Evolutionary conservation across 2,888 invertebrate genomes (phyloP).

Genomic region (Oligia strigilis): DNA sequence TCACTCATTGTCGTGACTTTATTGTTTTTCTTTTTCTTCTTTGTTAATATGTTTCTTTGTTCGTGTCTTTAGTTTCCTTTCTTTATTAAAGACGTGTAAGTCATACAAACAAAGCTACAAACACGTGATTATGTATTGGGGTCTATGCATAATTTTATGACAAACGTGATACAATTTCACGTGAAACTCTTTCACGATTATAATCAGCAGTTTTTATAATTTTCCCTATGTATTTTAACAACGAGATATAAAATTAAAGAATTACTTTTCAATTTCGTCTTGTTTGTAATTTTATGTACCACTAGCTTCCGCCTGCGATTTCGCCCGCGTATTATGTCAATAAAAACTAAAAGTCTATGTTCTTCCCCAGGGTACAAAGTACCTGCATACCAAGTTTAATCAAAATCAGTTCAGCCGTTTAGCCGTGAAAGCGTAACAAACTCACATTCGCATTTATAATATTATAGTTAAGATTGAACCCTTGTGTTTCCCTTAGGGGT

Average conservation of each 20-base stretch:
- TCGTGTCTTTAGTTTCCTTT: background rate
- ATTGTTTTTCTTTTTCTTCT: constrained; percentile 30
- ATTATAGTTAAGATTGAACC: background rate
- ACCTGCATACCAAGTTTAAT: background rate
- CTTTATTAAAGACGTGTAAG: background rate
- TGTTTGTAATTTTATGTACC: too few species aligned
- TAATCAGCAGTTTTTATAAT: background rate
- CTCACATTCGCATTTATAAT: background rate
- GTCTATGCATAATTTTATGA: background rate
- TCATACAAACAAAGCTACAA: too few species aligned
- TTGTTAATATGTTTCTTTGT: constrained; percentile 31
- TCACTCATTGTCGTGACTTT: constrained; percentile 20
- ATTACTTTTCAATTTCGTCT: background rate
- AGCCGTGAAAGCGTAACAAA: background rate
- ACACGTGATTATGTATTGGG: background rate
- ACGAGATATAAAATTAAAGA: background rate
- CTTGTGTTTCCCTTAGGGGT: background rate
- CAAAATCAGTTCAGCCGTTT: background rate
- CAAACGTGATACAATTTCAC: background rate
- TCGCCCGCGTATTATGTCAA: too few species aligned
- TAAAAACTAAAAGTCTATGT: too few species aligned
- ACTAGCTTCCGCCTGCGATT: too few species aligned
- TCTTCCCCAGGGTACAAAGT: too few species aligned
- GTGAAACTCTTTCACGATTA: background rate
- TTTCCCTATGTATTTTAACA: background rate